Base-by-base conservation (phyloP, 2,888 invertebrate genomes). In the Prosopocoilus inquinatus region DNA sequence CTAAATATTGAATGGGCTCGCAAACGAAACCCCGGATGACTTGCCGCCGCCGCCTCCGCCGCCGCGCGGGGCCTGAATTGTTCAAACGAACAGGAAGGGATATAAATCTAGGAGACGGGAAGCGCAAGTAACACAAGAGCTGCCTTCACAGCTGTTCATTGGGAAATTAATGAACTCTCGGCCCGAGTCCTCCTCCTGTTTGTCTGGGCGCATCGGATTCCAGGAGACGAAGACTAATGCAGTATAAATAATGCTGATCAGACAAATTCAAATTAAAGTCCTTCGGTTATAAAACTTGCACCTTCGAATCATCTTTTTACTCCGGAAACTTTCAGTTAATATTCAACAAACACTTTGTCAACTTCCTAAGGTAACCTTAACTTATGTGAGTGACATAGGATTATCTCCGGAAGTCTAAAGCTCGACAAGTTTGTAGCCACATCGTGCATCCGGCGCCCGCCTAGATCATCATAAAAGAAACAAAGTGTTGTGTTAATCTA, bases 161-260 rank as follows among this genome's bases (percentile, higher is more conserved):
- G 60, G 60, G 57, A 62, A 64, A 64, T 64, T 64, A 64, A 64
- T 64, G 64, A 41, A 41, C 41, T 41, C 16, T 16, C 20, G 20
- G 20, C 41, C 15, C 2, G 41, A 41, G 41, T 11, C 38, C 41
- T 41, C 12, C 9, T 9, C 9, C 15, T 41, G 41, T 41, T 9
- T 41, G 9, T 9, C 15, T 41, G 41, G 13, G 41, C 15, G 41
- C 16, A 9, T 41, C 41, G 41, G 16, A 15, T 15, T 41, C 41
- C 15, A 41, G 12, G n/a, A 41, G 41, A 41, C 64, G 60, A 58
- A 64, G 64, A 65, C 65, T 67, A 67, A 68, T 67, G 64, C 64
- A 64, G 63, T 66, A 68, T 67, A 68, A 70, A 68, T 67, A 66
- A 67, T 65, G 65, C 63, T 60, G 65, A 67, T 66, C 61, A 59